Evolutionary conservation across 30 jellyfish, hydroid and myxozoan genomes (phyloP).

Genomic region (Pseudorhiza aurosa): DNA sequence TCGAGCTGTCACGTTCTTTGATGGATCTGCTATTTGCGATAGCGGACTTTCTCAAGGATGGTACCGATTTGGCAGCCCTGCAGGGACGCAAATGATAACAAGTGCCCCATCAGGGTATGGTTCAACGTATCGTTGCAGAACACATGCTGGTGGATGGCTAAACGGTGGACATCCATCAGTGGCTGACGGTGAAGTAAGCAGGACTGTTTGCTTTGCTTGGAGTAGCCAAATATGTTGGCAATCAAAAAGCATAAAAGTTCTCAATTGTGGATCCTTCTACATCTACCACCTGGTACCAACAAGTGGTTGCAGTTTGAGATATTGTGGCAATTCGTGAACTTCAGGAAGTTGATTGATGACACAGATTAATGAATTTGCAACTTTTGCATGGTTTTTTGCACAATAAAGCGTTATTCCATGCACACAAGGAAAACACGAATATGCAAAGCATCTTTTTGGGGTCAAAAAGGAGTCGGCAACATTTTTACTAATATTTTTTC

Average conservation of each 20-base stretch:
- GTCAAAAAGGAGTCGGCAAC: too few relatives aligned
- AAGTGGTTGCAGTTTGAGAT: slow-evolving; percentile 3
- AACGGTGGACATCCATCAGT: slow-evolving; percentile 23
- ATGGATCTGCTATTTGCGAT: neutral
- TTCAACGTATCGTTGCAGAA: slow-evolving; percentile 10
- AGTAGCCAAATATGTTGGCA: neutral
- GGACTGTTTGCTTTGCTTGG: slow-evolving; percentile 50
- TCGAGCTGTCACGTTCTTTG: neutral
- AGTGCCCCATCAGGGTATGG: slow-evolving; percentile 7
- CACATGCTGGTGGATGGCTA: slow-evolving; percentile 54
- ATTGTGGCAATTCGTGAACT: slow-evolving; percentile 16
- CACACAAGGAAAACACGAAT: too few relatives aligned
- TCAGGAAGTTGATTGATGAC: too few relatives aligned
- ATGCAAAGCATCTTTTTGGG: too few relatives aligned
- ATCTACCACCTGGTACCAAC: neutral
- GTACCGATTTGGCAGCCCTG: slow-evolving; percentile 32
- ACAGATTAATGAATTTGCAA: too few relatives aligned
- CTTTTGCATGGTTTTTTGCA: too few relatives aligned
- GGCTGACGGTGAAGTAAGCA: slow-evolving; percentile 15
- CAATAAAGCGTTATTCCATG: too few relatives aligned
- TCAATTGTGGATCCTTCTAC: slow-evolving; percentile 27
- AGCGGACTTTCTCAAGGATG: slow-evolving; percentile 9
- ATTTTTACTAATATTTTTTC: too few relatives aligned
- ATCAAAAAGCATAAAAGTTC: neutral
- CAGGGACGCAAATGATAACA: slow-evolving; percentile 23